Percentiles rank a stretch among this genome's conserved stretches.
Conservation (phyloP, 2,797 vertebrate species). For the Tapirus indicus region DNA sequence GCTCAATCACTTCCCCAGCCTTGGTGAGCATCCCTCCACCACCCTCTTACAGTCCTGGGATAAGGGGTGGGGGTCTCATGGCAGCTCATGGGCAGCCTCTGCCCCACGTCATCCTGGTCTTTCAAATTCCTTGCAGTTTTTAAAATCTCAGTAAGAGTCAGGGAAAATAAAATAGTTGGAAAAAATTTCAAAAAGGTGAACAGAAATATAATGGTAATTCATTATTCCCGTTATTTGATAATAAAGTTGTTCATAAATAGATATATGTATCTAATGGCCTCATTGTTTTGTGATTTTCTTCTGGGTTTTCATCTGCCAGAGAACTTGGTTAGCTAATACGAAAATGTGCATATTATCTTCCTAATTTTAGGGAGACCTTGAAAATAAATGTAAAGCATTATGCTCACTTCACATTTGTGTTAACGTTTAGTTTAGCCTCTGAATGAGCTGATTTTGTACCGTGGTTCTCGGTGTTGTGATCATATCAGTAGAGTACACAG, state of each 20-base stretch:
- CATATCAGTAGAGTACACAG: not conserved
- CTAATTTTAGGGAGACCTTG: not conserved
- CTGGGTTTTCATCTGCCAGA: not conserved
- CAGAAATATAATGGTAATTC: not conserved
- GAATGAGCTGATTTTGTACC: not conserved
- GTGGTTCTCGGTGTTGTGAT: not conserved
- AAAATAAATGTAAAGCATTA: not conserved
- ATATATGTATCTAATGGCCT: not conserved
- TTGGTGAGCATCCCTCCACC: fast-evolving
- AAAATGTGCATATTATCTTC: not conserved
- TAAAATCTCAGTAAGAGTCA: not conserved
- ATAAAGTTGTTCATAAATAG: not conserved
- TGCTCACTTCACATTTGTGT: not conserved
- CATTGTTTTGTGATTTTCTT: not conserved
- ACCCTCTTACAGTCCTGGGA: fast-evolving
- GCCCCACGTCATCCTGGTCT: not conserved
- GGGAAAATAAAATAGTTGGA: not conserved
- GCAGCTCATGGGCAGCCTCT: fast-evolving
- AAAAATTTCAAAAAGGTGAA: not conserved
- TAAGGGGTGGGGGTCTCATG: fast-evolving
- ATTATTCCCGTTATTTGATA: not conserved
- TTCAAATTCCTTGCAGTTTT: not conserved
- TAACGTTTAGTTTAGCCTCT: not conserved
- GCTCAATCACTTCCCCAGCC: fast-evolving
- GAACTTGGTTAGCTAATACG: not conserved